Percentiles rank a stretch among this genome's conserved stretches.
These are phyloP conservation scores for Cryptocheilus praepositus DNA, from an alignment of 2,888 invertebrate species.

Conservation along the genomic window DNA sequence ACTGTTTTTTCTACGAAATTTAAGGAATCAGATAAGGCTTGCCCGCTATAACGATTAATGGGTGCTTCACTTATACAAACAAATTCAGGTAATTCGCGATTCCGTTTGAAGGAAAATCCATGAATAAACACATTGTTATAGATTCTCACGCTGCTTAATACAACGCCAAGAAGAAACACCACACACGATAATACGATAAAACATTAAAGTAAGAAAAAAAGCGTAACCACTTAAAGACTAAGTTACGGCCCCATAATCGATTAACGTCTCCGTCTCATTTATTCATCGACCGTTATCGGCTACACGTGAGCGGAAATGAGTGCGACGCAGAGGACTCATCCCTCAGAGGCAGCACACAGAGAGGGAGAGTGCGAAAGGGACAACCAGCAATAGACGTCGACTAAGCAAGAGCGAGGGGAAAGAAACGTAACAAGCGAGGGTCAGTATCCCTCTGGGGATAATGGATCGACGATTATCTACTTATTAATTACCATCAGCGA, in stretches of 20 bases:
- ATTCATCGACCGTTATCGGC: constrained; percentile 11
- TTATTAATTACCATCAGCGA: constrained; percentile 48
- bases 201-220: too few species aligned
- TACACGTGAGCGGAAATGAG: constrained; percentile 55
- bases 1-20: too few species aligned
- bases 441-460: constrained; percentile 34
- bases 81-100: too few species aligned
- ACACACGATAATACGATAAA: too few species aligned
- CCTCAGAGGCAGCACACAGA: neutral
- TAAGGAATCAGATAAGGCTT: too few species aligned
- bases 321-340: constrained; percentile 14
- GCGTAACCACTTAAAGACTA: constrained; percentile 18
- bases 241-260: constrained; percentile 15
- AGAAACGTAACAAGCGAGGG: constrained; percentile 21
- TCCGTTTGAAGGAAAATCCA: too few species aligned
- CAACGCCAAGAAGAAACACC: too few species aligned
- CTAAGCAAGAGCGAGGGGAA: constrained; percentile 1
- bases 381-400: too few species aligned
- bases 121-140: too few species aligned
- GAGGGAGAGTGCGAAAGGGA: constrained; percentile 13
- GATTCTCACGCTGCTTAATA: too few species aligned
- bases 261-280: constrained; percentile 8
- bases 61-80: too few species aligned
- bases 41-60: too few species aligned
- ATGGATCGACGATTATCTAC: constrained; percentile 50